Evolutionary conservation across 2,888 invertebrate species (phyloP), one percentile per base, ranked within the genome.

Genomic region (Aphidius colemani): DNA sequence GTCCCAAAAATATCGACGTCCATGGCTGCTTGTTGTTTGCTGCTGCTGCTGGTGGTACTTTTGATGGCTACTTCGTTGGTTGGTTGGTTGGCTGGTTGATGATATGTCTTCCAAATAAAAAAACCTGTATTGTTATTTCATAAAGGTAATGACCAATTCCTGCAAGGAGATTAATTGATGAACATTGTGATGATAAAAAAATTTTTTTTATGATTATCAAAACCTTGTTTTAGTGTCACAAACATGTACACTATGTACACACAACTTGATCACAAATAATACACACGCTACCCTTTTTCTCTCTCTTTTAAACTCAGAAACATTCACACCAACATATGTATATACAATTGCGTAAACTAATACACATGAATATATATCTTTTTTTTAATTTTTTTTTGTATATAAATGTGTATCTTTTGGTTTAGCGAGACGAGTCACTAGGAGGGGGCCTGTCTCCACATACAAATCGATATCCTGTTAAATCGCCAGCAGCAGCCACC

Each of bases 1-100:
- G 76, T 75, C 78, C 79, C 79, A 75, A 79, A 76, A 80, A 77
- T 80, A 80, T 81, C 80, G 80, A 80, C 78, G 77, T 81, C 78
- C 81, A 81, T 81, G 79, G 74, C 78, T 77, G 78, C 74, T 72
- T 30, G 30, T 30, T 5, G 3, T 3, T 5, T 30, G 30, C 30
- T 30, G 30, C 30, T 30, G 3, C 30, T 30, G 30, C 30, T 30
- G 30, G 30, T 30, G 30, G 30, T 30, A 5, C 5, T 30, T 30
- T 30, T 30, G 5, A 3, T 30, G 30, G 30, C 30, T 30, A 2
- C 5, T 30, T 30, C 4, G 30, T 30, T 30, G 30, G 30, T 30
- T 30, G 30, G 30, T 30, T 30, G 30, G 30, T 5, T 30, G 30
- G 30, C 5, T 30, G 30, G 30, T 30, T 30, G 30, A 30, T 30